Conservation (phyloP, 2,888 invertebrate species). For the Melinopterus prodromus region DNA sequence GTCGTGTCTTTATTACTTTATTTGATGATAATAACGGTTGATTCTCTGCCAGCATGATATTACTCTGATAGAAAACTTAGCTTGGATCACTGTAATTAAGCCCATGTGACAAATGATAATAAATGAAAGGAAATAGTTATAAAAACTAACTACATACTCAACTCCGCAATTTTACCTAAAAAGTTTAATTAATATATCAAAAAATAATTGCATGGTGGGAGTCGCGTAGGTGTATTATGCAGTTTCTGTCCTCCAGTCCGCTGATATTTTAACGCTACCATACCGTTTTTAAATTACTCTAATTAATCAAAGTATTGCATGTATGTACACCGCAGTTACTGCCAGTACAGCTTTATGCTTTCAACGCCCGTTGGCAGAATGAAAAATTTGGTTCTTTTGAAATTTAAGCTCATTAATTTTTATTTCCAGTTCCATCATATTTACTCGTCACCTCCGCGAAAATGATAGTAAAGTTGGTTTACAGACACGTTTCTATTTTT, state of each 20-base stretch:
- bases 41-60: too few relatives aligned
- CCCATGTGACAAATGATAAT: too few relatives aligned
- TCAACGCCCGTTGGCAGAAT: not conserved
- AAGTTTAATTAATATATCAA: not conserved
- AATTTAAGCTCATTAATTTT: slow-evolving; percentile 28
- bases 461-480: not conserved
- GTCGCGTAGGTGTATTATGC: not conserved
- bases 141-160: not conserved
- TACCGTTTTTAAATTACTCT: not conserved
- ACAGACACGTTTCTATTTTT: too few relatives aligned
- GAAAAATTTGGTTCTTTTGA: slow-evolving; percentile 7
- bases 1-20: too few relatives aligned
- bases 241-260: not conserved
- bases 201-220: not conserved
- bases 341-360: not conserved
- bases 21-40: too few relatives aligned
- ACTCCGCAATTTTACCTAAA: not conserved
- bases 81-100: too few relatives aligned
- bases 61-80: too few relatives aligned
- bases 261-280: not conserved
- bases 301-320: not conserved
- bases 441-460: not conserved
- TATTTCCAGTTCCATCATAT: not conserved
- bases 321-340: not conserved
- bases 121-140: too few relatives aligned